phyloP scores from a whole-genome alignment of 1,140 invertebrate genomes.

The Babylonia areolata region DNA sequence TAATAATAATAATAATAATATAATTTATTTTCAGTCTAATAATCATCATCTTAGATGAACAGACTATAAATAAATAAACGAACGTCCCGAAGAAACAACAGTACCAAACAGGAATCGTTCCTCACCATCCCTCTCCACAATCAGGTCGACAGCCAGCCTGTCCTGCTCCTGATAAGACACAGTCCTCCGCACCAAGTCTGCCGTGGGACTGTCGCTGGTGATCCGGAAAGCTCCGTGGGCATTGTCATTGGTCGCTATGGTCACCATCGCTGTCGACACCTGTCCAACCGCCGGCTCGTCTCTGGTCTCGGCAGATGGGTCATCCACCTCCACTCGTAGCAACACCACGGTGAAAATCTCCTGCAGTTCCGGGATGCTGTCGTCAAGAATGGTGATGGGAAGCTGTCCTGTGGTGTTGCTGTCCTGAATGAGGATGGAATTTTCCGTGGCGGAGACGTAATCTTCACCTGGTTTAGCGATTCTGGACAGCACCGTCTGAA shows the following conservation, averaged over 20 bases:
- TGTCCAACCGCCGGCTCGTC: slow-evolving; percentile 65
- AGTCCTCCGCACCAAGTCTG: slow-evolving; percentile 48
- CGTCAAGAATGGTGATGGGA: slow-evolving; percentile 62
- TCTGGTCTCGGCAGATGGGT: slow-evolving; percentile 46
- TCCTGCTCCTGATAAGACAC: slow-evolving; percentile 68
- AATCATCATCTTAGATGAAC: no score
- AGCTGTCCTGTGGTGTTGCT: slow-evolving; percentile 55
- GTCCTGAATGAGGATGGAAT: slow-evolving; percentile 60
- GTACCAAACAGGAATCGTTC: no score
- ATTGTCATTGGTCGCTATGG: slow-evolving; percentile 69
- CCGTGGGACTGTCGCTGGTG: slow-evolving; percentile 60
- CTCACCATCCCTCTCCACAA: slow-evolving; percentile 71
- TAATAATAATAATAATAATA: no score
- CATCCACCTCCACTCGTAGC: slow-evolving; percentile 61
- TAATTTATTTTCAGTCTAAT: no score
- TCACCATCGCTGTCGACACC: slow-evolving; percentile 53
- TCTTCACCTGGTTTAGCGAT: slow-evolving; percentile 63
- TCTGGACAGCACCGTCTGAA: slow-evolving; percentile 28
- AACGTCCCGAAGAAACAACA: no score
- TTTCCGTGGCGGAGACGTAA: slow-evolving; percentile 59
- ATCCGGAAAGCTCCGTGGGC: slow-evolving; percentile 70
- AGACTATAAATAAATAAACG: no score
- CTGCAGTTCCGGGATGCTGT: slow-evolving; percentile 69
- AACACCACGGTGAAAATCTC: slow-evolving; percentile 67
- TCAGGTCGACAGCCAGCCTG: slow-evolving; percentile 67